Evolutionary conservation across 2,888 invertebrate species (phyloP).

Genomic region (Chrysolina americana): DNA sequence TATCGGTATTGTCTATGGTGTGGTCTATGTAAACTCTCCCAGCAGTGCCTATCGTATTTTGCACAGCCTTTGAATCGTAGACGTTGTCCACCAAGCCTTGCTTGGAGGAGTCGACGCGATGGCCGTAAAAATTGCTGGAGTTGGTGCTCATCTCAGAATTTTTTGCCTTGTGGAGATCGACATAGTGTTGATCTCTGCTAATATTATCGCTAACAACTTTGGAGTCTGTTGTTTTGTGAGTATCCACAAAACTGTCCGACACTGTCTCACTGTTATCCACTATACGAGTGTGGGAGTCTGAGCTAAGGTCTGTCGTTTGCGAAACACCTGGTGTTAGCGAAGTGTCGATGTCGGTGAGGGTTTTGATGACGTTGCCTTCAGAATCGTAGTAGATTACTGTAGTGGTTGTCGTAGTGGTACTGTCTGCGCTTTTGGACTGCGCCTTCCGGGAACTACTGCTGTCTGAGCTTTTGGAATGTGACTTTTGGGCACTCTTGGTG

Average conservation of each 20-base stretch:
- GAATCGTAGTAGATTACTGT: slow-evolving; percentile 67
- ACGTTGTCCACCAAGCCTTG: slow-evolving; percentile 62
- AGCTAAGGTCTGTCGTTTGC: not conserved
- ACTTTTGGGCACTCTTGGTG: slow-evolving; percentile 4
- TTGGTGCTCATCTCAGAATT: slow-evolving; percentile 58
- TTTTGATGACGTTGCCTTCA: slow-evolving; percentile 65
- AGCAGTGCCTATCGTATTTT: slow-evolving; percentile 66
- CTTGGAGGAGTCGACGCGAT: slow-evolving; percentile 59
- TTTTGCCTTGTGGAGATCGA: slow-evolving; percentile 52
- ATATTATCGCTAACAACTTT: too few relatives aligned
- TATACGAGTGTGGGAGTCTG: slow-evolving; percentile 10
- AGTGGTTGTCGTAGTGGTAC: slow-evolving; percentile 58
- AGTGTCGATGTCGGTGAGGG: slow-evolving; percentile 62
- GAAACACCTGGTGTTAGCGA: slow-evolving; percentile 48
- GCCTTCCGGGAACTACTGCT: slow-evolving; percentile 34
- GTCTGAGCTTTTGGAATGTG: slow-evolving; percentile 43
- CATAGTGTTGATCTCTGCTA: not conserved
- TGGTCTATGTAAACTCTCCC: slow-evolving; percentile 71
- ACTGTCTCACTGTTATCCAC: slow-evolving; percentile 19
- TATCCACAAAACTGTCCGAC: too few relatives aligned
- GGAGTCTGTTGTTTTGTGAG: too few relatives aligned
- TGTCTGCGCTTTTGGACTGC: slow-evolving; percentile 44
- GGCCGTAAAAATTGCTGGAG: slow-evolving; percentile 65
- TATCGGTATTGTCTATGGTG: slow-evolving; percentile 68
- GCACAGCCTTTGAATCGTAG: slow-evolving; percentile 65